These are phyloP conservation scores for Apoda limacodes DNA, from an alignment of 2,888 invertebrate genomes.

Conservation along the genomic window DNA sequence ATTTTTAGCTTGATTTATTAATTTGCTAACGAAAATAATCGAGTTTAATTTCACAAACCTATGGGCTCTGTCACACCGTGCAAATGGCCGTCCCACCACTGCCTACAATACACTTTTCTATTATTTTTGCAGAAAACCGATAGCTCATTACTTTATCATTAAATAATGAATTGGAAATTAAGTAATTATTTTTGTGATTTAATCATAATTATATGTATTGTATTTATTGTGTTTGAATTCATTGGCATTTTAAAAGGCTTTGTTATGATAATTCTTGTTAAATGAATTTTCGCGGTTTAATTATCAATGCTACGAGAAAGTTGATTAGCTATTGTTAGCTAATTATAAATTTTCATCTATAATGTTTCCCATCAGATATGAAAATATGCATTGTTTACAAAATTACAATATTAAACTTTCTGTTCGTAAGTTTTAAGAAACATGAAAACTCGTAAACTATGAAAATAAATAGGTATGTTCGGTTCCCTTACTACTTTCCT, in stretches of 20 bases:
- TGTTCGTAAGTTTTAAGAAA: constrained; percentile 40
- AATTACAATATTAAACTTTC: constrained; percentile 42
- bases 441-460: too few relatives aligned
- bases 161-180: constrained; percentile 31
- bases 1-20: constrained; percentile 52
- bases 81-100: constrained; percentile 81
- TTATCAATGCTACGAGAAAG: too few relatives aligned
- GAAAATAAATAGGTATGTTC: too few relatives aligned
- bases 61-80: constrained; percentile 75
- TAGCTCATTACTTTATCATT: constrained; percentile 28
- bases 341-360: constrained; percentile 28
- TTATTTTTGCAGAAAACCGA: constrained; percentile 25
- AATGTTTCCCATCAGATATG: constrained; percentile 47
- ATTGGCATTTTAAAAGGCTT: too few relatives aligned
- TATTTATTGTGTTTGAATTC: too few relatives aligned
- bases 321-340: too few relatives aligned
- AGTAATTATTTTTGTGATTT: constrained; percentile 31
- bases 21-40: constrained; percentile 52
- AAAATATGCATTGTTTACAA: constrained; percentile 36
- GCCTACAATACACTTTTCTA: constrained; percentile 60
- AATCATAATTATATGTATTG: neutral
- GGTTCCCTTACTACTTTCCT: too few relatives aligned
- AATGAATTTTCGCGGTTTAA: constrained; percentile 7
- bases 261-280: too few relatives aligned
- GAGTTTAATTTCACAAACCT: constrained; percentile 65